phyloP scores from a whole-genome alignment of 2,113 vertebrate genomes.

The Isurus oxyrinchus region DNA sequence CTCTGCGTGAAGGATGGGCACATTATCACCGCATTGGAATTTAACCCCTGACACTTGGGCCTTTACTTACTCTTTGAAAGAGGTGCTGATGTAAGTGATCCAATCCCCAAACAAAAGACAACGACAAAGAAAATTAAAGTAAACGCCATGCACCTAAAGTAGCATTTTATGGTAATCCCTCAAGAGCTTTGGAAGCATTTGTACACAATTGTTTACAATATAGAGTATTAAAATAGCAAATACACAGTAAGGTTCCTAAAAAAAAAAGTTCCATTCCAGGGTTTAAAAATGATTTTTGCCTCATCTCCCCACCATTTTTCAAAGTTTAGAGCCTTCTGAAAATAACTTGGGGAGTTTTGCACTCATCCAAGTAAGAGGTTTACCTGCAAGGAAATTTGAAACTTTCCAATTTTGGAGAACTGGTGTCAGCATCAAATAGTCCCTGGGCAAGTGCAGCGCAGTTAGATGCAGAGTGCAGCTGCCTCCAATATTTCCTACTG shows the following conservation, averaged over 20 bases:
- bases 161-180: not conserved
- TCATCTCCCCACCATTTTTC: not conserved
- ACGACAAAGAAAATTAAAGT: slow-evolving; percentile 7
- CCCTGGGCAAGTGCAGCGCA: not conserved
- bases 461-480: not conserved
- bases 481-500: not conserved
- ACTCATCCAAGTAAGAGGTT: not conserved
- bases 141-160: not conserved
- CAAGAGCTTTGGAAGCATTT: not conserved
- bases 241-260: not conserved
- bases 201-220: not conserved
- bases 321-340: not conserved
- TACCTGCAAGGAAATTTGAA: not conserved
- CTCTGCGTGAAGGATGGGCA: slow-evolving; percentile 66
- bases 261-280: not conserved
- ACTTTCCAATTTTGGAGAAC: not conserved
- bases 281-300: not conserved
- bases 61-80: slow-evolving; percentile 9
- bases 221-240: not conserved
- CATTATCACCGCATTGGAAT: slow-evolving; percentile 61
- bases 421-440: not conserved
- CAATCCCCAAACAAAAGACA: not conserved
- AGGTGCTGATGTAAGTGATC: not conserved
- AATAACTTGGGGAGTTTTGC: not conserved
- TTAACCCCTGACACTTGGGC: slow-evolving; percentile 60